Evolutionary conservation across 2,888 invertebrate species (phyloP).

Genomic region (Amaurobius ferox): DNA sequence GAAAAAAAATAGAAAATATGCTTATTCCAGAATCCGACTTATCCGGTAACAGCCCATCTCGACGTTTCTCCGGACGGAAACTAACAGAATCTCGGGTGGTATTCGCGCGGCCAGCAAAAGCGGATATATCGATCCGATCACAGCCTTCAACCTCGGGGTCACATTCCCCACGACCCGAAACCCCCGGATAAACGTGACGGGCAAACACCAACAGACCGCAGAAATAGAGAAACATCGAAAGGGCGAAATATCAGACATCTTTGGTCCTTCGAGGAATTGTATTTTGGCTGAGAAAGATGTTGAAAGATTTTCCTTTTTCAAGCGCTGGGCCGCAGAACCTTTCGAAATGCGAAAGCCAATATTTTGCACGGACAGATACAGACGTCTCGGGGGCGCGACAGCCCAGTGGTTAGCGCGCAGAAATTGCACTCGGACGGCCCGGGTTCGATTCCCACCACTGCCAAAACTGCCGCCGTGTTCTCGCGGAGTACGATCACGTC

Average conservation of each 20-base stretch:
- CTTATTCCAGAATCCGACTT: not conserved
- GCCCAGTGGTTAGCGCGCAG: no score
- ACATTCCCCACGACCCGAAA: not conserved
- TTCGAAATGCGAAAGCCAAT: no score
- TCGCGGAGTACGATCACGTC: no score
- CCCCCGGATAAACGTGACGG: not conserved
- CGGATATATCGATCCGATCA: not conserved
- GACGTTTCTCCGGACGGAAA: not conserved
- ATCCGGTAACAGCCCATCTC: not conserved
- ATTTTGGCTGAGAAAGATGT: no score
- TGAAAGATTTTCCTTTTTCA: no score
- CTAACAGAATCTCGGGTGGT: not conserved
- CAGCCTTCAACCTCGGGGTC: conserved; percentile 1
- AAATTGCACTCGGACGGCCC: no score
- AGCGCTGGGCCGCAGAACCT: no score
- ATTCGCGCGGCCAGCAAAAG: not conserved
- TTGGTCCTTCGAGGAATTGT: not conserved
- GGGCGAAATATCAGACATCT: not conserved
- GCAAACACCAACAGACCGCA: not conserved
- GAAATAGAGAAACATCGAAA: not conserved
- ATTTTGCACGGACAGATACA: no score
- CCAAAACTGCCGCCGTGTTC: no score
- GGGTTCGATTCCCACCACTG: no score
- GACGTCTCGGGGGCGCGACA: no score
- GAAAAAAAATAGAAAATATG: no score